Evolutionary conservation across 2,797 vertebrate species (phyloP), one percentile per base, ranked within the genome.

Genomic region (Mormyrus hasselquistii): DNA sequence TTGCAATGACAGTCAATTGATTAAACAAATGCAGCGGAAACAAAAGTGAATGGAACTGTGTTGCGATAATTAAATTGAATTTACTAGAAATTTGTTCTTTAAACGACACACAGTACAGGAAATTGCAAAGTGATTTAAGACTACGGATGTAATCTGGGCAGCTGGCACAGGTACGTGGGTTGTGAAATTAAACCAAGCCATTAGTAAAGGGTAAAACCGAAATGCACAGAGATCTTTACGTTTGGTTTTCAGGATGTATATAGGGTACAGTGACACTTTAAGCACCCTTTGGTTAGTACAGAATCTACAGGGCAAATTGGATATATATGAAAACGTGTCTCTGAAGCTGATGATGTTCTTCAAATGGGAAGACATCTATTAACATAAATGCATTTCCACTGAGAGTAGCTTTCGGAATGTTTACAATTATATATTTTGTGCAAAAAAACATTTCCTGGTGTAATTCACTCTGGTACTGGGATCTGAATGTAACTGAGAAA

Each of bases 111-210:
- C 84, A 85, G 59, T 19, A 69, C 49, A n/a, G 22, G 41, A 41
- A 41, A 53, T 50, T 50, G n/a, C 47, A 85, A 85, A 76, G 49
- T 59, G 79, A 86, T n/a, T 84, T 49, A 79, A 57, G 7, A 88
- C 44, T 87, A 73, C 79, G 86, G 59, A 84, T 57, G 34, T 52
- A 65, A 89, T 89, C 55, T 79, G 44, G 50, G 19, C 65, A 29
- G 44, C 62, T 65, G 38, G 55, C 55, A 41, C 38, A n/a, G 41
- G 10, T 82, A 16, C 76, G 50, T 87, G 83, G 86, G 3, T 44
- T 62, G 49, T 41, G 50, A 52, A 34, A 14, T 49, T 49, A 59
- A 69, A 87, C 65, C 19, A 8, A 89, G 73, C 25, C 57, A 50
- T n/a, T 29, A 53, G 44, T 50, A 19, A 16, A 62, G 79, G 55